phyloP scores from a whole-genome alignment of 2,797 vertebrate species.

The Xiphorhynchus erythropygius region DNA sequence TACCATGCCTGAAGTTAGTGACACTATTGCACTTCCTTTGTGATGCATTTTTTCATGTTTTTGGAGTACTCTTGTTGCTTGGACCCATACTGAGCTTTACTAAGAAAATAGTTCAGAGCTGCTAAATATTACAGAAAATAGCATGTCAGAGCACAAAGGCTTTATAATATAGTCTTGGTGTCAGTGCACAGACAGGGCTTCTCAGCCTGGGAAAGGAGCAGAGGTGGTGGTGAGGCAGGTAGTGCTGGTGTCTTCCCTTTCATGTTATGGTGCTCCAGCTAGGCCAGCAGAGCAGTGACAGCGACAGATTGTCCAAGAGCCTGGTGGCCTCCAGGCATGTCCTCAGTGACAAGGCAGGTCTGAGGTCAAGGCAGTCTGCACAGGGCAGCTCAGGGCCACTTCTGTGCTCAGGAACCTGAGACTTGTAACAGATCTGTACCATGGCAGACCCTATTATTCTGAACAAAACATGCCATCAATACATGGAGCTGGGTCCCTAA shows the following conservation, averaged over 20 bases:
- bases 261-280: background rate
- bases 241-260: background rate
- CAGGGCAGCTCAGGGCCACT: background rate
- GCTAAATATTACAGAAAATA: background rate
- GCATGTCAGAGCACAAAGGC: background rate
- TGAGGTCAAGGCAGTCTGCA: background rate
- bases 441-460: background rate
- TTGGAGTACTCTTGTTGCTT: background rate
- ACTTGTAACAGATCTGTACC: background rate
- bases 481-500: background rate
- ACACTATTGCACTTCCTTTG: fast-evolving
- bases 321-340: background rate
- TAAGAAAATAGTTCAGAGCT: background rate
- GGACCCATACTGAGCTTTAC: background rate
- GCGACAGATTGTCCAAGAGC: background rate
- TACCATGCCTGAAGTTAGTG: background rate
- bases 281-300: background rate
- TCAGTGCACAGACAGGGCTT: background rate
- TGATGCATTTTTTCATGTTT: background rate
- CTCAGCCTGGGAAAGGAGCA: fast-evolving
- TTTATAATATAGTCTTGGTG: background rate
- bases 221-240: fast-evolving
- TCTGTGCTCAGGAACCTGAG: background rate
- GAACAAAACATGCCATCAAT: background rate
- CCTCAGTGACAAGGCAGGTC: background rate